Evolutionary conservation across 2,113 vertebrate genomes (phyloP).

Genomic region (Sclerurus mexicanus): DNA sequence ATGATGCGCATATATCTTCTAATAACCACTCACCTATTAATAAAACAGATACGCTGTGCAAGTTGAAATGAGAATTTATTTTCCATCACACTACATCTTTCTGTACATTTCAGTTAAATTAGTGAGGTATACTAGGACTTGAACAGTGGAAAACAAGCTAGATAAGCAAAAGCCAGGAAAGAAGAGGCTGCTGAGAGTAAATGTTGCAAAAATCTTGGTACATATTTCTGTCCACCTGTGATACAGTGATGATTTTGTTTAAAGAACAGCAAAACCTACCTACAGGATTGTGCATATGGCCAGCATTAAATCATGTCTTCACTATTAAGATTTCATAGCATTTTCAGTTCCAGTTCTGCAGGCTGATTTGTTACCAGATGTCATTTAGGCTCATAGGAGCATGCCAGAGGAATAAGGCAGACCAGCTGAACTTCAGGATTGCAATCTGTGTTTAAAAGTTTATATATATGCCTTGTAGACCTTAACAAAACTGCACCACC

Average conservation of each 20-base stretch:
- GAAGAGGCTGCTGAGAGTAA: background rate
- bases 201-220: background rate
- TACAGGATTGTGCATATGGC: accelerated
- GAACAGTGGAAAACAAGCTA: background rate
- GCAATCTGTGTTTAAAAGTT: background rate
- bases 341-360: background rate
- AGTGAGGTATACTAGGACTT: background rate
- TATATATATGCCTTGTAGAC: background rate
- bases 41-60: background rate
- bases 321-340: background rate
- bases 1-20: background rate
- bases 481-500: background rate
- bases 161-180: background rate
- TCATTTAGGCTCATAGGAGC: background rate
- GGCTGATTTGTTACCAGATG: background rate
- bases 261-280: background rate
- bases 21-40: background rate
- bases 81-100: background rate
- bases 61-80: constrained; percentile 8
- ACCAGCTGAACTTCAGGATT: background rate
- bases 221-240: background rate
- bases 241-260: background rate
- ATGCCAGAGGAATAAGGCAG: background rate
- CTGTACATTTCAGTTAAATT: background rate
- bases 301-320: background rate